Base-by-base conservation (phyloP, 2,113 vertebrate species). In the Laterallus jamaicensis region DNA sequence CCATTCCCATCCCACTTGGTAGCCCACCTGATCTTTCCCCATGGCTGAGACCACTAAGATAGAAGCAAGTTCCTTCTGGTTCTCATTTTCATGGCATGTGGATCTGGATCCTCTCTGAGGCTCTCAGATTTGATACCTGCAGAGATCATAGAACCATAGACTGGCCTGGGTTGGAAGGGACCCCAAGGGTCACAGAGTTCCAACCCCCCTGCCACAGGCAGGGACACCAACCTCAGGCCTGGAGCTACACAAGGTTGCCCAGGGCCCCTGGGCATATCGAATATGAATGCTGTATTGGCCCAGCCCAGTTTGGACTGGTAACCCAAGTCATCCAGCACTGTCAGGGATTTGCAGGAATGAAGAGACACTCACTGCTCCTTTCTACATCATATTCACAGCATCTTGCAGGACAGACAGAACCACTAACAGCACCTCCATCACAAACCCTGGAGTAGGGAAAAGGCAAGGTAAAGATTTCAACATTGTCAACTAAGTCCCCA, bases 61-160 rank as follows among this genome's bases (percentile, higher is more conserved):
- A 47, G 81, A 14, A 64, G 59, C 11, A 42, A 49, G 54, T 55
- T 62, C 47, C 40, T 73, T 25, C 3, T 1, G 24, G 18, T 24
- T 35, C 64, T 28, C 3, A 8, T 55, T 67, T 56, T 10, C 67
- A 42, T 11, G 9, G 44, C 1, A 21, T 0, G 1, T 15, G 25
- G 60, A 50, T 17, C 39, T 9, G 14, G 71, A 26, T 19, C 18
- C 31, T 29, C 8, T 5, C 13, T 15, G 66, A 28, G 71, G 14
- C 37, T 49, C 63, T 25, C 77, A 32, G 70, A 11, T 47, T 21
- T 1, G 0, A 25, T 15, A 22, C 31, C 56, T 64, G 49, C 77
- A 64, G 35, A 52, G 22, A 7, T 35, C 35, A 35, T 35, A 35
- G 35, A 35, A 35, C 35, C 35, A 35, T 35, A 35, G 35, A 35